Conservation (phyloP, 2,113 vertebrate genomes). For the Tonatia bakeri region DNA sequence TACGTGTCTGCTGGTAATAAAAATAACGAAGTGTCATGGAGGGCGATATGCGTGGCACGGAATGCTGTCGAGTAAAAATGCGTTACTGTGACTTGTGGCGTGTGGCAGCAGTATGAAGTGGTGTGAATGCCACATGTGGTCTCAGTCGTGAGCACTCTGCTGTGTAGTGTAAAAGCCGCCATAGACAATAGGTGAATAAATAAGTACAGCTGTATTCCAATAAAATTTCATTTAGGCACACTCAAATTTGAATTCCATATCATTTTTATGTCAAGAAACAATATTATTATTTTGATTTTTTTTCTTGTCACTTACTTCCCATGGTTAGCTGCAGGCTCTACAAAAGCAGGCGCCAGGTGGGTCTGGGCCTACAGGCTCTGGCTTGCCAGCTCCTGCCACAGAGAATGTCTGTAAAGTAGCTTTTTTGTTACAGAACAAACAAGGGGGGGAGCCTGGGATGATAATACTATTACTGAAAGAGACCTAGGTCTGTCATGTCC, state of each 20-base stretch:
- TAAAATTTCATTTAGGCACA: background rate
- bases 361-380: background rate
- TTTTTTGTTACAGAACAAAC: no score
- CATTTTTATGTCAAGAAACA: background rate
- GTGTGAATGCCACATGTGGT: no score
- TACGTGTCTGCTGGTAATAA: background rate
- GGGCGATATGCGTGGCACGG: background rate
- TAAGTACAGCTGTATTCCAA: background rate
- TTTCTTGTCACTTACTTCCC: background rate
- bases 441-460: no score
- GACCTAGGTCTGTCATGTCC: no score
- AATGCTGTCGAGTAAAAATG: background rate
- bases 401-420: background rate
- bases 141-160: background rate
- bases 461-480: no score
- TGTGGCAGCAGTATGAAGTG: background rate
- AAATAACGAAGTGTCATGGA: background rate
- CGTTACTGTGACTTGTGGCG: background rate
- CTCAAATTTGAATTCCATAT: background rate
- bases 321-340: background rate
- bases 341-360: background rate
- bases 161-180: background rate
- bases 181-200: background rate
- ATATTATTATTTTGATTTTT: background rate
- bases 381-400: background rate